Percentiles rank a stretch among this genome's conserved stretches.
phyloP scores from a whole-genome alignment of 64 coral and sea anemone species.

The Montipora sp. region DNA sequence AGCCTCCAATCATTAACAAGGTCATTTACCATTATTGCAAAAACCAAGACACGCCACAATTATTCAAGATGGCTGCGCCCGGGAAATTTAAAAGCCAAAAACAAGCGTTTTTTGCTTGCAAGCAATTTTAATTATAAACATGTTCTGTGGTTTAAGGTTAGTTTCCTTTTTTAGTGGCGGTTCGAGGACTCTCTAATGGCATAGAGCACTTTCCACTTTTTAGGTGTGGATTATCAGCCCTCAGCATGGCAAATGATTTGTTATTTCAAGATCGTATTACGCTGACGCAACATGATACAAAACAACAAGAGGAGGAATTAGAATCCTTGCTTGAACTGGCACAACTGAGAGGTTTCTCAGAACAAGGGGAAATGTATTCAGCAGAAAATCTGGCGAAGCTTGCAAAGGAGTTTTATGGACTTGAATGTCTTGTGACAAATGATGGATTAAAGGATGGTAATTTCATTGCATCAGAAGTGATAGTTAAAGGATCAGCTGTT shows the following conservation, averaged over 20 bases:
- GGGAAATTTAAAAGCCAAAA: too few relatives aligned
- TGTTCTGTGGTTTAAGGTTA: too few relatives aligned
- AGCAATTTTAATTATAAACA: too few relatives aligned
- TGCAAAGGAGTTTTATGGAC: conserved; percentile 76
- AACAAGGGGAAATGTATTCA: conserved; percentile 90
- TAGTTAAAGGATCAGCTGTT: conserved; percentile 60
- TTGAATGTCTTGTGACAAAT: conserved; percentile 41
- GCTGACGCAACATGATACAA: neutral
- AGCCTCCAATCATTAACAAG: too few relatives aligned
- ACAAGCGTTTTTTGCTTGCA: too few relatives aligned
- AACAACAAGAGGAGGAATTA: conserved; percentile 42
- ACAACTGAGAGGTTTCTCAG: conserved; percentile 61
- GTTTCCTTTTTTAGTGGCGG: too few relatives aligned
- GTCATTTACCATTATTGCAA: too few relatives aligned
- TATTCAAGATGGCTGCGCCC: too few relatives aligned
- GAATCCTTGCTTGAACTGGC: conserved; percentile 66
- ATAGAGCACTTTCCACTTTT: too few relatives aligned
- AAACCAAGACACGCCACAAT: too few relatives aligned
- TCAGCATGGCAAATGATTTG: conserved; percentile 83
- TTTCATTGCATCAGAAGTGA: conserved; percentile 53
- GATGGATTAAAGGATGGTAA: conserved; percentile 59
- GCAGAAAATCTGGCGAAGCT: conserved; percentile 73
- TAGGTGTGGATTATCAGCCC: conserved; percentile 94
- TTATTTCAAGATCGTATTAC: neutral
- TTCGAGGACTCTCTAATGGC: too few relatives aligned